phyloP scores from a whole-genome alignment of 2,797 vertebrate genomes.

The Furcifer pardalis region DNA sequence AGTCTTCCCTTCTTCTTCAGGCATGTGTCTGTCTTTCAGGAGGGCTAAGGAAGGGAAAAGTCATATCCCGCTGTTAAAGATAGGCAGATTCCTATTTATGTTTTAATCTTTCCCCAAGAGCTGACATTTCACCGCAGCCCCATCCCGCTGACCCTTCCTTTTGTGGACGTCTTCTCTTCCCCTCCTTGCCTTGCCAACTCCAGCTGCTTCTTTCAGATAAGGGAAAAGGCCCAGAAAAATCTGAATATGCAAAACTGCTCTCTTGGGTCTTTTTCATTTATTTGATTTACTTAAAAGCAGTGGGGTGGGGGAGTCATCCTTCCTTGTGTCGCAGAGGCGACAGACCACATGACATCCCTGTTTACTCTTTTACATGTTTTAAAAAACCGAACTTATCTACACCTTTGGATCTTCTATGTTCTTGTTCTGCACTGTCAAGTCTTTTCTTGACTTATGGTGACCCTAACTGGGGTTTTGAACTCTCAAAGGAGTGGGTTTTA shows the following conservation, averaged over 20 bases:
- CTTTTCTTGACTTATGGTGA: too few species aligned
- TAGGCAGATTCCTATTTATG: not conserved
- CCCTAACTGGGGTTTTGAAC: too few species aligned
- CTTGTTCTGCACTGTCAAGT: too few species aligned
- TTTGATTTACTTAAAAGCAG: not conserved
- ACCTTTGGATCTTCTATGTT: not conserved
- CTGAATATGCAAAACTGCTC: not conserved
- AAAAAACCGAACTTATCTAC: not conserved
- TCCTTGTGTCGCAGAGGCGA: too few species aligned
- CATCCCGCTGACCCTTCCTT: too few species aligned
- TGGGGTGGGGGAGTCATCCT: not conserved
- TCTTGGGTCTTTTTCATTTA: not conserved
- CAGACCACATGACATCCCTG: not conserved
- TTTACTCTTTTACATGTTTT: not conserved
- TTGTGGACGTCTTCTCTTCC: not conserved
- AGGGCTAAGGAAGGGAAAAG: not conserved
- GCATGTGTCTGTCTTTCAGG: conserved; percentile 1
- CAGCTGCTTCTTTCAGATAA: not conserved
- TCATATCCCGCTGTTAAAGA: not conserved
- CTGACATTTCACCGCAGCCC: not conserved
- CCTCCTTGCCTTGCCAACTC: not conserved
- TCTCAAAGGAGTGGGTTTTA: too few species aligned
- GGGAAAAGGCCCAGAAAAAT: not conserved
- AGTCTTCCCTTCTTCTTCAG: not conserved
- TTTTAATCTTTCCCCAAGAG: not conserved